phyloP scores from a whole-genome alignment of 1,140 invertebrate genomes.

The Protaetia brevitarsis region DNA sequence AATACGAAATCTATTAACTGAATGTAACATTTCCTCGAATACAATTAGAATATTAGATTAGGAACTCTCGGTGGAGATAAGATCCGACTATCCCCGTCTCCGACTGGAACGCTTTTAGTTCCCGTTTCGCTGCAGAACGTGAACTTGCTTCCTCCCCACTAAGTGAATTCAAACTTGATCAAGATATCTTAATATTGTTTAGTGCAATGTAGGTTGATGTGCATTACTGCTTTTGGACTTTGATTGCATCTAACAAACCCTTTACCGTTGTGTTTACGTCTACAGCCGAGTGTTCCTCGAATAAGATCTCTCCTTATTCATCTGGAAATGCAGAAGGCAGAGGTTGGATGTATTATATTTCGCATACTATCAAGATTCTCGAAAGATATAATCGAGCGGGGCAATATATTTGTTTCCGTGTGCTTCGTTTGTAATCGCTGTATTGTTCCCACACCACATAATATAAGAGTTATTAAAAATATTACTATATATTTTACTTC shows the following conservation, averaged over 20 bases:
- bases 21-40: constrained; percentile 44
- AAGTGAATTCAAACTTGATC: constrained; percentile 29
- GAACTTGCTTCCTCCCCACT: not conserved
- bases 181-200: constrained; percentile 39
- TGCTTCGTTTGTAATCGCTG: too few species aligned
- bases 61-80: constrained; percentile 31
- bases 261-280: not conserved
- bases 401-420: too few species aligned
- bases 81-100: constrained; percentile 28
- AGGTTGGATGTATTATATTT: too few species aligned
- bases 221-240: constrained; percentile 25
- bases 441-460: too few species aligned
- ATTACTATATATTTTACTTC: too few species aligned
- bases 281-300: too few species aligned
- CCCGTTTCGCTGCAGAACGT: not conserved
- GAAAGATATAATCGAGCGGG: too few species aligned
- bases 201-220: constrained; percentile 28
- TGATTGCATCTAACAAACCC: constrained; percentile 20
- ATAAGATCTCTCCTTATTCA: too few species aligned
- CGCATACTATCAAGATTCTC: too few species aligned
- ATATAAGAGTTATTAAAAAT: too few species aligned
- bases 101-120: constrained; percentile 23
- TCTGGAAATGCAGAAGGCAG: too few species aligned
- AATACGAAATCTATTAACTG: constrained; percentile 47
- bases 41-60: constrained; percentile 50